These are phyloP conservation scores for Catalaphyllia jardinei DNA, from an alignment of 64 coral and sea anemone genomes.

Conservation along the genomic window DNA sequence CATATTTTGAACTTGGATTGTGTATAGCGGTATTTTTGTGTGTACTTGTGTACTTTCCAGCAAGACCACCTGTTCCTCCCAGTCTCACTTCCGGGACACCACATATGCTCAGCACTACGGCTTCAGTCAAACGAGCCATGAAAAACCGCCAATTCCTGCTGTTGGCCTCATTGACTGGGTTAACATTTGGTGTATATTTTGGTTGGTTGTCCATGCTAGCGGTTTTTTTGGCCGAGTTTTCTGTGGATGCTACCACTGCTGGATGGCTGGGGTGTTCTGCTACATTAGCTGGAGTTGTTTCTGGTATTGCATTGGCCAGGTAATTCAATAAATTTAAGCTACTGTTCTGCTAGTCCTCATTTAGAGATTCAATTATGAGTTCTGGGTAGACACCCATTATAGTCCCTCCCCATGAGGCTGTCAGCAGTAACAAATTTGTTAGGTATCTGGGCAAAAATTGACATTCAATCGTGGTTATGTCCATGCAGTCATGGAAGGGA, in stretches of 20 bases:
- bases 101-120: background rate
- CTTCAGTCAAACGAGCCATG: slow-evolving; percentile 15
- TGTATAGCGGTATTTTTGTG: slow-evolving; percentile 35
- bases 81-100: slow-evolving; percentile 37
- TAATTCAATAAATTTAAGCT: too few relatives aligned
- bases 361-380: too few relatives aligned
- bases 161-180: slow-evolving; percentile 44
- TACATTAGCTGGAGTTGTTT: slow-evolving; percentile 60
- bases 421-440: too few relatives aligned
- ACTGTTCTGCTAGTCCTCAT: too few relatives aligned
- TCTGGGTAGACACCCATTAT: too few relatives aligned
- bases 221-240: slow-evolving; percentile 64
- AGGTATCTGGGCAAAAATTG: too few relatives aligned
- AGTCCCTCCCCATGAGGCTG: too few relatives aligned
- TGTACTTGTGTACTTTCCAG: slow-evolving; percentile 73
- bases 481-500: too few relatives aligned
- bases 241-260: slow-evolving; percentile 48
- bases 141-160: slow-evolving; percentile 28
- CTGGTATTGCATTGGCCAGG: slow-evolving; percentile 11
- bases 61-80: slow-evolving; percentile 58
- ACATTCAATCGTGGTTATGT: too few relatives aligned
- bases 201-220: slow-evolving; percentile 78
- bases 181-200: slow-evolving; percentile 63
- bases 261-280: slow-evolving; percentile 79
- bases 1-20: slow-evolving; percentile 54